Evolutionary conservation across 2,797 vertebrate genomes (phyloP), one percentile per base, ranked within the genome.

Genomic region (Lepilemur septentrionalis): DNA sequence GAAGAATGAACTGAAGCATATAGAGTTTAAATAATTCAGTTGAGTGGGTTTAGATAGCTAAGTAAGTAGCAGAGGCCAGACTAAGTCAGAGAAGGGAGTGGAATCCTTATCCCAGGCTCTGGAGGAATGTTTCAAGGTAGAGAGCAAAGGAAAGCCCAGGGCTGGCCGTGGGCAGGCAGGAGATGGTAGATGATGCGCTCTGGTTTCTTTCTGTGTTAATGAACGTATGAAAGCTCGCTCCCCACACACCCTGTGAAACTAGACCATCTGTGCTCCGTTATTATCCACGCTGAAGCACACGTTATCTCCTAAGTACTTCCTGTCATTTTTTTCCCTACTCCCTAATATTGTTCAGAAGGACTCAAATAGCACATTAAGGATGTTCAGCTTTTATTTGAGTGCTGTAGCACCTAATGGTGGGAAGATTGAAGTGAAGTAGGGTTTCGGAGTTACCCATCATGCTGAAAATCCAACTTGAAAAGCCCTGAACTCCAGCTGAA

Each of bases 161-260:
- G 72, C 87, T 48, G 91, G 79, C n/a, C 8, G 80, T 57, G 48
- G 50, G 12, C 22, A 12, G 65, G 3, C 3, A 10, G 46, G 25
- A 48, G 50, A 38, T 25, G 4, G 63, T 20, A 7, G 14, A 25
- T 69, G 73, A 28, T 18, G 0, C 15, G 84, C 90, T 73, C 38
- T 17, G 43, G 57, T 38, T 46, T 38, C 1, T 32, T n/a, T 59
- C 15, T 20, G 30, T 48, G 20, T 75, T 82, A 7, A 4, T 13
- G 55, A 23, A 78, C 63, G 55, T 23, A 15, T 18, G 35, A 80
- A 35, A 32, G 32, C 65, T 65, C 0, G 0, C 28, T 76, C 65
- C 22, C 25, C 52, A 4, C 5, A 0, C 7, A 0, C 63, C 35
- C 46, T 61, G 52, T 4, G 30, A 55, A n/a, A 10, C 3, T 0